Percentiles rank a stretch among this genome's conserved stretches.
phyloP scores from a whole-genome alignment of 2,888 invertebrate genomes.

The Allolobophora icterica region DNA sequence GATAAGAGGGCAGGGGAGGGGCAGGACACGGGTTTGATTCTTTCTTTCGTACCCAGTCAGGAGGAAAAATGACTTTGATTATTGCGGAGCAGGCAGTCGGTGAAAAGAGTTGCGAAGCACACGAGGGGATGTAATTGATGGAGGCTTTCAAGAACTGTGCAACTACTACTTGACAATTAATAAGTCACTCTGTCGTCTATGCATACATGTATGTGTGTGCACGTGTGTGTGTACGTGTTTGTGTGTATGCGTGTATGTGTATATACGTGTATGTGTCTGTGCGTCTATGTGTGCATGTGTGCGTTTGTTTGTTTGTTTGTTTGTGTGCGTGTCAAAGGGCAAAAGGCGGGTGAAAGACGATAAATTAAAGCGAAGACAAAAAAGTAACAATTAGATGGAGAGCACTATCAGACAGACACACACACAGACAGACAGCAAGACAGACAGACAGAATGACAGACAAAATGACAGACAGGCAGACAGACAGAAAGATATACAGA shows the following conservation, averaged over 20 bases:
- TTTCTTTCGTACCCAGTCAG: neutral
- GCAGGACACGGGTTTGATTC: neutral
- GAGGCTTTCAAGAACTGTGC: neutral
- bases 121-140: neutral
- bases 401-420: conserved; percentile 22
- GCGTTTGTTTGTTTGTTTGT: no score
- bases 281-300: no score
- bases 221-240: no score
- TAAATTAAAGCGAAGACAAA: neutral
- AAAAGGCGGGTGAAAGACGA: neutral
- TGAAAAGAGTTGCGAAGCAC: neutral
- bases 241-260: no score
- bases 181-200: no score
- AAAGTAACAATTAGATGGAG: neutral
- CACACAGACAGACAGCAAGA: conserved; percentile 25
- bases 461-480: conserved; percentile 9
- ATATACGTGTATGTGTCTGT: no score
- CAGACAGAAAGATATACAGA: conserved; percentile 3
- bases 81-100: neutral
- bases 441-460: conserved; percentile 32
- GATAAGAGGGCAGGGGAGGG: no score
- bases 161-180: neutral
- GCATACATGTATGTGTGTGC: no score
- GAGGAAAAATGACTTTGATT: neutral
- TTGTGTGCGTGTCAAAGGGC: neutral